A percentile compares a stretch with the other conserved stretches of the same genome.
These are phyloP conservation scores for Spialia ferax DNA, from an alignment of 2,888 invertebrate species.

Conservation along the genomic window DNA sequence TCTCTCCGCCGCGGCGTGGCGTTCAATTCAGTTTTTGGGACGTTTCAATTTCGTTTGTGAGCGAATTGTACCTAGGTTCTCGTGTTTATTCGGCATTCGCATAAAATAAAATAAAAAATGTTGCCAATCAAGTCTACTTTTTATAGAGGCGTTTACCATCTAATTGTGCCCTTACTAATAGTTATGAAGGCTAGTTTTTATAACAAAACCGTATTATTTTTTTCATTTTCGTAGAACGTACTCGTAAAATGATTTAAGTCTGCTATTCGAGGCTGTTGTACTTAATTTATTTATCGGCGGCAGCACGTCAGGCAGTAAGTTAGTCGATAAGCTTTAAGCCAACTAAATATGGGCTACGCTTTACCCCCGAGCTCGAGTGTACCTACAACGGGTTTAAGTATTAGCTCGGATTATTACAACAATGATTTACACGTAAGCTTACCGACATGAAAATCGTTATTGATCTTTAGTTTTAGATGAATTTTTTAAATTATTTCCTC, in stretches of 20 bases:
- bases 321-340: slow-evolving; percentile 51
- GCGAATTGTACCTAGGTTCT: slow-evolving; percentile 53
- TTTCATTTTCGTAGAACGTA: slow-evolving; percentile 13
- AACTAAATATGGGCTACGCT: slow-evolving; percentile 25
- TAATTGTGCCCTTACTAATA: slow-evolving; percentile 41
- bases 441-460: slow-evolving; percentile 1
- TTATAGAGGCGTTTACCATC: slow-evolving; percentile 54
- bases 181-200: slow-evolving; percentile 38
- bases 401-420: slow-evolving; percentile 30
- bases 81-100: slow-evolving; percentile 74
- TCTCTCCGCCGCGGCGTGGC: slow-evolving; percentile 59
- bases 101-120: slow-evolving; percentile 64
- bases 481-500: too few species aligned
- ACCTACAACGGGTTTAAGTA: slow-evolving; percentile 11
- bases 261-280: slow-evolving; percentile 21
- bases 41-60: slow-evolving; percentile 72
- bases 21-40: slow-evolving; percentile 69
- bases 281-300: slow-evolving; percentile 42
- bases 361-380: background rate
- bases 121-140: slow-evolving; percentile 60
- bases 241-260: slow-evolving; percentile 23
- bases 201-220: slow-evolving; percentile 24
- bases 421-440: slow-evolving; percentile 17
- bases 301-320: slow-evolving; percentile 42
- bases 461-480: background rate